Base-by-base conservation (phyloP, 2,797 vertebrate genomes). In the Gobio occitaniae region DNA sequence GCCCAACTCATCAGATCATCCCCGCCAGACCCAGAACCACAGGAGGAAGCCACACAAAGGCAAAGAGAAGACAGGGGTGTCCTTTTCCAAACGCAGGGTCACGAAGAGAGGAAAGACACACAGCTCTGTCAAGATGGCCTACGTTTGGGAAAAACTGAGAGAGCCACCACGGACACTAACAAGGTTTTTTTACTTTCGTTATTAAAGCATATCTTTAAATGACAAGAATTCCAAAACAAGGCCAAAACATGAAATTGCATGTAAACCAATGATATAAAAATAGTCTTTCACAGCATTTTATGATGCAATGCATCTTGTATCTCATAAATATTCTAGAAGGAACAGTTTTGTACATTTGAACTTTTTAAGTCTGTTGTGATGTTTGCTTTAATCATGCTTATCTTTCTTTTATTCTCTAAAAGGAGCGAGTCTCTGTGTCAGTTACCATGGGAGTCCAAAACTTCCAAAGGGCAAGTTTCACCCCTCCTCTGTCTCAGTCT, bases 401-500 rank as follows among this genome's bases (percentile, higher is more conserved):
- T 84, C 32, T 84, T 61, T 85, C 13, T n/a, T 63, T 71, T 15
- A 59, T 29, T 61, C 13, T 83, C 19, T 77, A 85, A 66, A 66
- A 91, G 91, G 82, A 87, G 80, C 29, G 41, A 80, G 56, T 91
- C 90, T 71, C 21, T 87, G n/a, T 78, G 59, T 68, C 47, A 77
- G 47, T 21, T 87, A 69, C 63, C 69, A 44, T 21, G 76, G 68
- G 81, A 59, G 50, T 15, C 70, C 38, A 47, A 68, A 25, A 21
- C 19, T 8, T 69, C 15, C 25, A 21, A 70, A n/a, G 82, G 47
- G 77, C 75, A 65, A 52, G 87, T 65, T 82, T 83, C 66, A 47
- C 48, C 10, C 32, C 78, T 61, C 74, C 90, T 83, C 77, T 90
- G 87, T 63, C 83, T 82, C 54, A 95, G 94, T 41, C 87, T 93